Percentiles rank a stretch among this genome's conserved stretches.
These are phyloP conservation scores for Parazoanthus darwini DNA, from an alignment of 92 coral and sea anemone genomes.

Conservation along the genomic window DNA sequence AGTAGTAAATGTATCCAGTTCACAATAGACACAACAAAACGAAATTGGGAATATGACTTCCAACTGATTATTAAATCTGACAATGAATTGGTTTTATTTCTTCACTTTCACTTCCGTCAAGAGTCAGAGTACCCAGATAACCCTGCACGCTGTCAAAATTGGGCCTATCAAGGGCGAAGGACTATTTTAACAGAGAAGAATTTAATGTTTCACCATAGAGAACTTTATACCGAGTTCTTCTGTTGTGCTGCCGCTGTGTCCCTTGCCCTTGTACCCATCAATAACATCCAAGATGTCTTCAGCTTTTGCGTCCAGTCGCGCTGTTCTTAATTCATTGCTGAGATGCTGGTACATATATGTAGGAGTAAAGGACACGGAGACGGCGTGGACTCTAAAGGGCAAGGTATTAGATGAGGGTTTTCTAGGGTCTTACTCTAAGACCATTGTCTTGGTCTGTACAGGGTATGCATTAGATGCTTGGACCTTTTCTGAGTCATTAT, in stretches of 20 bases:
- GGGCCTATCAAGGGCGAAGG: not conserved
- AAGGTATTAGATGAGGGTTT: not conserved
- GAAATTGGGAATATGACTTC: too few relatives aligned
- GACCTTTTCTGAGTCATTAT: too few relatives aligned
- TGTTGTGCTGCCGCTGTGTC: conserved; percentile 11
- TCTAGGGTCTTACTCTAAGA: not conserved
- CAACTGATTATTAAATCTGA: too few relatives aligned
- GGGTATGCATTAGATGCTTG: too few relatives aligned
- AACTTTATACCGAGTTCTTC: conserved; percentile 31
- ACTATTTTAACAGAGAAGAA: not conserved
- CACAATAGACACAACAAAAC: too few relatives aligned
- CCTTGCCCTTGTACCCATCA: conserved; percentile 38
- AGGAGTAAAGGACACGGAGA: conserved; percentile 21
- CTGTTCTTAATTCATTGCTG: conserved; percentile 1
- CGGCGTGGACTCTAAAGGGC: conserved; percentile 25
- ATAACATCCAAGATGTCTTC: conserved; percentile 38
- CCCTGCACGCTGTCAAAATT: too few relatives aligned
- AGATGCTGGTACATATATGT: conserved; percentile 29
- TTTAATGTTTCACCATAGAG: not conserved
- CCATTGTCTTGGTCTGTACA: not conserved
- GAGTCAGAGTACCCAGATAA: too few relatives aligned
- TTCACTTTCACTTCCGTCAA: too few relatives aligned
- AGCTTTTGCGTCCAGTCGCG: conserved; percentile 23
- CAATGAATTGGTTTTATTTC: too few relatives aligned
- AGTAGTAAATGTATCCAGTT: too few relatives aligned